Percentiles rank a stretch among this genome's conserved stretches.
These are phyloP conservation scores for Mythimna ferrago DNA, from an alignment of 2,888 invertebrate species.

Conservation along the genomic window DNA sequence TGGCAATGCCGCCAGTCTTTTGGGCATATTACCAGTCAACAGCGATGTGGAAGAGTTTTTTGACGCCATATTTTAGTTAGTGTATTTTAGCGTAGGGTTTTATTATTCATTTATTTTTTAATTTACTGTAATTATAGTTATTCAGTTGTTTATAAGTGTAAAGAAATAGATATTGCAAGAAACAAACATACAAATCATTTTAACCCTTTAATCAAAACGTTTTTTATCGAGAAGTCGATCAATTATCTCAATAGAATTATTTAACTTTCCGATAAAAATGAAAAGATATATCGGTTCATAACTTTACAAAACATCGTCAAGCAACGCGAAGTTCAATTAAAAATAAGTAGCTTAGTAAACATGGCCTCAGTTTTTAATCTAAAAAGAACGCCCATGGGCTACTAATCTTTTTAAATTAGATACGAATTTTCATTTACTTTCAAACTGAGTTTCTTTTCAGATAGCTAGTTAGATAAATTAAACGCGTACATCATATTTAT, in stretches of 20 bases:
- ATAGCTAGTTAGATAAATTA: slow-evolving; percentile 53
- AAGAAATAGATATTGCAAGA: too few relatives aligned
- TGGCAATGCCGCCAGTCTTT: too few relatives aligned
- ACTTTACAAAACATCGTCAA: slow-evolving; percentile 23
- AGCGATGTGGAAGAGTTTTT: too few relatives aligned
- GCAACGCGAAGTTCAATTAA: slow-evolving; percentile 57
- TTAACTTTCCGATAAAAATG: slow-evolving; percentile 5
- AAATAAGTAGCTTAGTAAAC: slow-evolving; percentile 63
- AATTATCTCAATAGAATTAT: not conserved
- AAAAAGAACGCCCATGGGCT: slow-evolving; percentile 55
- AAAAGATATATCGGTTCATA: slow-evolving; percentile 8
- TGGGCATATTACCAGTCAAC: too few relatives aligned
- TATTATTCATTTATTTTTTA: too few relatives aligned
- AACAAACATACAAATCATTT: not conserved
- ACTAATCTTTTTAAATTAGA: slow-evolving; percentile 66
- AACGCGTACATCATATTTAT: slow-evolving; percentile 52
- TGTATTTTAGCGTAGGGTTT: too few relatives aligned
- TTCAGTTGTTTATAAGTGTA: too few relatives aligned
- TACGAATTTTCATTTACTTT: slow-evolving; percentile 61
- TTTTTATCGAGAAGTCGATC: slow-evolving; percentile 1
- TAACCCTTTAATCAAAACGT: not conserved
- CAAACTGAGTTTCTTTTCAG: slow-evolving; percentile 48
- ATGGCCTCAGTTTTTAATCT: slow-evolving; percentile 62
- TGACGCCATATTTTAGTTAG: too few relatives aligned
- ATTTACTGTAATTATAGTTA: too few relatives aligned